phyloP scores from a whole-genome alignment of 2,888 invertebrate species.

The Iphiclides podalirius region DNA sequence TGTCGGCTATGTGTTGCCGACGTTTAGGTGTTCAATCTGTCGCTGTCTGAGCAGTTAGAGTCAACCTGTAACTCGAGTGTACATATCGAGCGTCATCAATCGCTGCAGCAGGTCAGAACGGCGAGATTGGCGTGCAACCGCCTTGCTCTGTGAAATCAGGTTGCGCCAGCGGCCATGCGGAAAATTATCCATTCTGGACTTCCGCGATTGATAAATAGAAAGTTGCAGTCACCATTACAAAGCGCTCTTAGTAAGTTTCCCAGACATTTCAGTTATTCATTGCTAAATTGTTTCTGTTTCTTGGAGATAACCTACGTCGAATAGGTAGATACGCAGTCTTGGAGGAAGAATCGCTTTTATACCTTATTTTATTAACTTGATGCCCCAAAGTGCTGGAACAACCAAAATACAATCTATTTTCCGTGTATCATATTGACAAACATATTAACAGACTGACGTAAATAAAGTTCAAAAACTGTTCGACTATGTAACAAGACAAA shows the following conservation, averaged over 20 bases:
- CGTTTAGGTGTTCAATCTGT: no score
- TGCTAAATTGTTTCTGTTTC: neutral
- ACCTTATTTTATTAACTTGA: no score
- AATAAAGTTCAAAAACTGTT: neutral
- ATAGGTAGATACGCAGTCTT: no score
- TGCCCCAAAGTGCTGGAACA: no score
- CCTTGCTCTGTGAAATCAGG: constrained; percentile 14
- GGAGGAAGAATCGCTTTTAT: no score
- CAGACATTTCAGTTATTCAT: neutral
- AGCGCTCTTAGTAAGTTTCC: neutral
- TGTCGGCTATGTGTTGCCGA: no score
- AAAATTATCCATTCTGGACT: constrained; percentile 19
- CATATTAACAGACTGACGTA: no score
- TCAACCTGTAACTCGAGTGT: neutral
- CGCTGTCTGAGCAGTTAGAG: no score
- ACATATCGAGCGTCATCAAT: neutral
- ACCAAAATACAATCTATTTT: no score
- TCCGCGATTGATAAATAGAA: constrained; percentile 21
- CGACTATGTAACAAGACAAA: constrained; percentile 1
- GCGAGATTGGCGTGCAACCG: constrained; percentile 5
- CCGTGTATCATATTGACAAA: no score
- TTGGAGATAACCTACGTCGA: no score
- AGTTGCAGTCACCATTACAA: constrained; percentile 15
- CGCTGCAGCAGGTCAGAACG: neutral
- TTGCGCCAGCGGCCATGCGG: constrained; percentile 18